A percentile compares a stretch with the other conserved stretches of the same genome.
Conservation (phyloP, 2,888 invertebrate species). For the Cantharis lateralis region DNA sequence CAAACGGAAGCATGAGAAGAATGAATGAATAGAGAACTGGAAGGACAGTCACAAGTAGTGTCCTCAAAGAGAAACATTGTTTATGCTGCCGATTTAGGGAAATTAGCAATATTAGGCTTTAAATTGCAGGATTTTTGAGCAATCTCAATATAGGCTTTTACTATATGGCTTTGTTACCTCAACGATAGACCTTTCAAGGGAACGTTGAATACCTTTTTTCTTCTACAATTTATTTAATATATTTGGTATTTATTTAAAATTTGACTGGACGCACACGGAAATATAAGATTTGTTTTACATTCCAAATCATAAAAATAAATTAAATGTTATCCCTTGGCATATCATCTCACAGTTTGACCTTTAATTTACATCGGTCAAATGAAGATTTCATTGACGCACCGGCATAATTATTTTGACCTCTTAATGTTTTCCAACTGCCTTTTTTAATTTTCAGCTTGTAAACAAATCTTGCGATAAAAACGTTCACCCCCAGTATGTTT, state of each 20-base stretch:
- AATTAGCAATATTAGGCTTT: too few relatives aligned
- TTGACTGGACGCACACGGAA: background rate
- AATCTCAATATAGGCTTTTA: too few relatives aligned
- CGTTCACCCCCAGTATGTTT: background rate
- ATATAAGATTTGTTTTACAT: background rate
- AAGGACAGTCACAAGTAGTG: too few relatives aligned
- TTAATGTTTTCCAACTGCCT: background rate
- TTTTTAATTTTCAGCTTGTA: background rate
- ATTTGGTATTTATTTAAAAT: background rate
- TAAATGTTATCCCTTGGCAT: background rate
- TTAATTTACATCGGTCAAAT: background rate
- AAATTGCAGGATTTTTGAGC: too few relatives aligned
- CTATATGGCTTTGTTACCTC: too few relatives aligned
- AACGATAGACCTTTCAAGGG: too few relatives aligned
- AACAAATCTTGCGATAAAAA: background rate
- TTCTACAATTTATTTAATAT: background rate
- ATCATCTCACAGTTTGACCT: background rate
- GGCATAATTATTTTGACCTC: background rate
- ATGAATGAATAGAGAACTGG: too few relatives aligned
- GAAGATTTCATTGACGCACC: background rate
- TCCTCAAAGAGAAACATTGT: too few relatives aligned
- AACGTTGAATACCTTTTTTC: too few relatives aligned
- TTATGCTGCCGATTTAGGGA: too few relatives aligned
- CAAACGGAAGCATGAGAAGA: too few relatives aligned
- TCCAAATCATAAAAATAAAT: background rate